phyloP scores from a whole-genome alignment of 1,140 invertebrate species.

The Drosophila carrolli region DNA sequence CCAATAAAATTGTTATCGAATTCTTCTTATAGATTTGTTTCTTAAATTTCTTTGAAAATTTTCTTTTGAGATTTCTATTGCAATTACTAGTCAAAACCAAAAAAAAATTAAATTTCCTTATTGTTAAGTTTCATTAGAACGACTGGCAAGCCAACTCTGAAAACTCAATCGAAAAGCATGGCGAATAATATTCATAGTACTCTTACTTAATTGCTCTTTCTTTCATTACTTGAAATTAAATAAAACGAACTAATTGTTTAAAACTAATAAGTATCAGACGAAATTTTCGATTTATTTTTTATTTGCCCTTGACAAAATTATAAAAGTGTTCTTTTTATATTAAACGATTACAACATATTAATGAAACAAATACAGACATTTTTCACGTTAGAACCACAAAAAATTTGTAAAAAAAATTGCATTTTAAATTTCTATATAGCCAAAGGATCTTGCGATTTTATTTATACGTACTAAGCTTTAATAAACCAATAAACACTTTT shows the following conservation, averaged over 20 bases:
- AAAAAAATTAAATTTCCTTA: slow-evolving; percentile 27
- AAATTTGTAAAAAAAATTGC: too few species aligned
- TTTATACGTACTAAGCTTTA: neutral
- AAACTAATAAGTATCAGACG: too few species aligned
- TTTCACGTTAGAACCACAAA: too few species aligned
- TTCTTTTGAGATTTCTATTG: slow-evolving; percentile 3
- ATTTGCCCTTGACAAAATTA: too few species aligned
- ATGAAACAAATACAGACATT: too few species aligned
- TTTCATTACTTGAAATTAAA: neutral
- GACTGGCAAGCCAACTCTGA: neutral
- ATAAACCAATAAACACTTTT: neutral
- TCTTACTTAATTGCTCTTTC: slow-evolving; percentile 15
- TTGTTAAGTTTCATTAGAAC: slow-evolving; percentile 29
- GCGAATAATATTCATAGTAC: neutral
- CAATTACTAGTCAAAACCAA: slow-evolving; percentile 14
- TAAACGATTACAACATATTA: too few species aligned
- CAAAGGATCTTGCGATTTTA: too few species aligned
- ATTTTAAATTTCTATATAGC: too few species aligned
- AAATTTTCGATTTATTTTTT: too few species aligned
- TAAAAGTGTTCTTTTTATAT: too few species aligned
- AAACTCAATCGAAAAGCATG: slow-evolving; percentile 16
- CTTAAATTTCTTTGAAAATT: slow-evolving; percentile 29
- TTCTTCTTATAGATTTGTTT: slow-evolving; percentile 8
- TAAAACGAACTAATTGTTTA: too few species aligned
- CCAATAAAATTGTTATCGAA: neutral